Conservation (phyloP, 2,113 vertebrate species). For the Clarias gariepinus region DNA sequence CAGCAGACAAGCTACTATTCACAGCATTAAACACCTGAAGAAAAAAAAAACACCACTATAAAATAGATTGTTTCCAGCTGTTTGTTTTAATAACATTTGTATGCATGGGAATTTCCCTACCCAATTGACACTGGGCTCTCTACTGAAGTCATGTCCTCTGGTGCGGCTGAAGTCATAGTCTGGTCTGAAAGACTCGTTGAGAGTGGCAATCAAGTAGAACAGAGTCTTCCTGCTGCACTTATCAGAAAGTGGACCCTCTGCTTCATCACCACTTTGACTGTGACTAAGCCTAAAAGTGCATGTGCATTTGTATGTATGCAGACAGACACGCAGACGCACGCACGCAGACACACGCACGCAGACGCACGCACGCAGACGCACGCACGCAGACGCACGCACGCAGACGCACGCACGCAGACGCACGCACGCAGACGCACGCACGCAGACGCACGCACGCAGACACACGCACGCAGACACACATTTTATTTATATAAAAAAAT, state of each 20-base stretch:
- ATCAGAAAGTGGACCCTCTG: constrained; percentile 87
- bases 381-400: too few species aligned
- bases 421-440: neutral
- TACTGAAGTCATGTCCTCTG: constrained; percentile 90
- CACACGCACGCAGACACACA: too few species aligned
- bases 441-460: too few species aligned
- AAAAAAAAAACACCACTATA: neutral
- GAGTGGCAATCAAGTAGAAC: constrained; percentile 95
- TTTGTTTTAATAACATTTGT: neutral
- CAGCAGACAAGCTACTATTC: constrained; percentile 91
- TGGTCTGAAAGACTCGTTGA: constrained; percentile 92
- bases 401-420: neutral
- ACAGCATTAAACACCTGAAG: constrained; percentile 88
- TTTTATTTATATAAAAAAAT: too few species aligned
- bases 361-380: too few species aligned
- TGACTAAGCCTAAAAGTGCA: constrained; percentile 64
- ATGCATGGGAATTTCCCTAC: constrained; percentile 64
- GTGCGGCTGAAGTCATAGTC: constrained; percentile 95
- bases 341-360: neutral
- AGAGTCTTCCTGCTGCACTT: constrained; percentile 96
- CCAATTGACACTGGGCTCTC: constrained; percentile 92
- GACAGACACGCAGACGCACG: neutral
- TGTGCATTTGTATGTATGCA: neutral
- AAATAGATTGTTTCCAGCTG: neutral
- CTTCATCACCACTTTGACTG: constrained; percentile 75